Percentiles rank a stretch among this genome's conserved stretches.
These are phyloP conservation scores for Scaptomyza polygonia DNA, from an alignment of 2,888 invertebrate genomes.

Conservation along the genomic window DNA sequence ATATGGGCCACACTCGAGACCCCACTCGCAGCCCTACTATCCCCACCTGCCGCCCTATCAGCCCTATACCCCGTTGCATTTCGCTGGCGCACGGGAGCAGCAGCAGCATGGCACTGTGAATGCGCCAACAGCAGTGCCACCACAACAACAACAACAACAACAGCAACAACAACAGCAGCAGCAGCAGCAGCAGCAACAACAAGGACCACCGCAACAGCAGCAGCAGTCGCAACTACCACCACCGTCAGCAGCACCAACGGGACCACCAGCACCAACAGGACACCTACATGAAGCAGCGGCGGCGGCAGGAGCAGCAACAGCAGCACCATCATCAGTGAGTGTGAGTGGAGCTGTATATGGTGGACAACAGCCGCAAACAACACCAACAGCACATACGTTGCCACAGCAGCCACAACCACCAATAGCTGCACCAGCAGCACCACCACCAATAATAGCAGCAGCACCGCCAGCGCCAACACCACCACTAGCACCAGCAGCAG, in stretches of 20 bases:
- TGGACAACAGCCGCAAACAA: conserved; percentile 34
- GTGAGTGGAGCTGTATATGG: conserved; percentile 41
- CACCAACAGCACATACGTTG: conserved; percentile 18
- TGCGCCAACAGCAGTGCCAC: conserved; percentile 76
- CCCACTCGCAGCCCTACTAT: conserved; percentile 80
- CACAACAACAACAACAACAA: conserved; percentile 51
- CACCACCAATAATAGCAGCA: conserved; percentile 33
- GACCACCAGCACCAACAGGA: conserved; percentile 56
- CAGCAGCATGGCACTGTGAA: conserved; percentile 57
- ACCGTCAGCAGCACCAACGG: conserved; percentile 60
- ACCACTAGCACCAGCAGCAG: conserved; percentile 20
- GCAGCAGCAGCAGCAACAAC: conserved; percentile 52
- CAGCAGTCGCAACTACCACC: conserved; percentile 69
- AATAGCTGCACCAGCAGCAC: conserved; percentile 40
- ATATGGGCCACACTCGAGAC: conserved; percentile 82
- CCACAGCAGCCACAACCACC: conserved; percentile 34
- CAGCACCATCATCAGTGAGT: conserved; percentile 29
- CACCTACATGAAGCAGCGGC: conserved; percentile 66
- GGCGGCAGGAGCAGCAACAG: conserved; percentile 20
- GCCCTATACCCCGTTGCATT: conserved; percentile 69
- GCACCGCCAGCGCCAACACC: conserved; percentile 31
- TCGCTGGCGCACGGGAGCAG: conserved; percentile 44
- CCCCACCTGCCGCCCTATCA: conserved; percentile 84
- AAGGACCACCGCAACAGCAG: conserved; percentile 44
- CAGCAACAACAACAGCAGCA: conserved; percentile 59